Evolutionary conservation across 2,113 vertebrate genomes (phyloP).

Genomic region (Brachyistius frenatus): DNA sequence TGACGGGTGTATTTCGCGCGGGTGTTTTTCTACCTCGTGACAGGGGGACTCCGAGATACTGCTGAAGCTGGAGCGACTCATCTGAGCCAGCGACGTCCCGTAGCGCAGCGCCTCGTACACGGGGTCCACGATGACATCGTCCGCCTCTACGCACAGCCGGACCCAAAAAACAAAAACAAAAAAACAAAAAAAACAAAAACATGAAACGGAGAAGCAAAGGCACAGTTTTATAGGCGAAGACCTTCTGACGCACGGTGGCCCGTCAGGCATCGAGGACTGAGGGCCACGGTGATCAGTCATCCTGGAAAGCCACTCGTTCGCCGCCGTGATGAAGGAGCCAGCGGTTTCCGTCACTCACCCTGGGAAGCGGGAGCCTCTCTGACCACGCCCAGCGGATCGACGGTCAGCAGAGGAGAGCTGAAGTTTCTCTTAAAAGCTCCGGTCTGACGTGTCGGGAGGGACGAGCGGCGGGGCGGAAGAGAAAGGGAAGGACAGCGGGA

Average conservation of each 20-base stretch:
- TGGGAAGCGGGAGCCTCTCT: conserved; percentile 84
- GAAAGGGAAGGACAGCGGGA: conserved; percentile 2
- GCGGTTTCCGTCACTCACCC: conserved; percentile 70
- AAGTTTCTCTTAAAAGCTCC: conserved; percentile 92
- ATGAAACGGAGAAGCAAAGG: conserved; percentile 27
- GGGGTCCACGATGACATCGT: conserved; percentile 84
- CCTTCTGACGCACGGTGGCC: conserved; percentile 5
- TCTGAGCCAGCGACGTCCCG: conserved; percentile 91
- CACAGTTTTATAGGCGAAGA: conserved; percentile 32
- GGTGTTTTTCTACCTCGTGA: conserved; percentile 72
- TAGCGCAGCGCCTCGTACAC: conserved; percentile 92
- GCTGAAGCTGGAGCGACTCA: conserved; percentile 89
- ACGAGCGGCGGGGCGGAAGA: background rate
- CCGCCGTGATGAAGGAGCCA: conserved; percentile 20
- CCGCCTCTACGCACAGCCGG: conserved; percentile 67
- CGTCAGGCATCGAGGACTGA: conserved; percentile 22
- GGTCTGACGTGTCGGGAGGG: conserved; percentile 72
- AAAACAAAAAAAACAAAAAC: no score
- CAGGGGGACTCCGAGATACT: conserved; percentile 90
- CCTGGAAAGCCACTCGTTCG: conserved; percentile 22
- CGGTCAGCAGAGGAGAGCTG: conserved; percentile 90
- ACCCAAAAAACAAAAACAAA: background rate
- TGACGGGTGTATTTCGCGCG: conserved; percentile 4
- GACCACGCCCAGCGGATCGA: conserved; percentile 82
- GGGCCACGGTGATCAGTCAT: conserved; percentile 49